A percentile compares a stretch with the other conserved stretches of the same genome.
Evolutionary conservation across 2,113 vertebrate genomes (phyloP).

Genomic region (Martes martes): DNA sequence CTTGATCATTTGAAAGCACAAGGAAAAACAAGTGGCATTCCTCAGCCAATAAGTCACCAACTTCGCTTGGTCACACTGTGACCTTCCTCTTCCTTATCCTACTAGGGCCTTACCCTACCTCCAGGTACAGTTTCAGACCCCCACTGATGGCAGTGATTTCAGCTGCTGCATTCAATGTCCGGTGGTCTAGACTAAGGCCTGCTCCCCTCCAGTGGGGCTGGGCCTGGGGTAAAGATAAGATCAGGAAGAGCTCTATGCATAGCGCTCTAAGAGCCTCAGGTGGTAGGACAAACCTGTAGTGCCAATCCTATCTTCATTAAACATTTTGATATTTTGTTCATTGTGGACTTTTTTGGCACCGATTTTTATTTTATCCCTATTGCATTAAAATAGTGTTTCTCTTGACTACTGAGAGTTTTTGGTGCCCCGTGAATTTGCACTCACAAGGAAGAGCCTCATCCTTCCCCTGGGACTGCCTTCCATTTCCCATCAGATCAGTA

Average conservation of each 20-base stretch:
- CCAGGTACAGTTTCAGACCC: neutral
- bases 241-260: too few species aligned
- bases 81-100: too few species aligned
- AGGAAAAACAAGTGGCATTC: neutral
- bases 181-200: too few species aligned
- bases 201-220: neutral
- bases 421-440: neutral
- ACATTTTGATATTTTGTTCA: neutral
- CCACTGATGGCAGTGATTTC: neutral
- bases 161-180: rapidly evolving
- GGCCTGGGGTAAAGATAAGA: neutral
- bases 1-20: neutral
- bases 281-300: neutral
- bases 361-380: neutral
- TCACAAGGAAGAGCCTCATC: too few species aligned
- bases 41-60: too few species aligned
- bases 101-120: neutral
- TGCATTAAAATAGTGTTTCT: too few species aligned
- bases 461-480: neutral
- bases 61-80: rapidly evolving
- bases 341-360: neutral
- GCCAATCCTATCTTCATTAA: neutral
- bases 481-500: neutral
- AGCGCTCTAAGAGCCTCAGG: rapidly evolving
- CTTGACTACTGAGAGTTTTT: neutral